phyloP scores from a whole-genome alignment of 2,797 vertebrate species.

The Alauda arvensis region DNA sequence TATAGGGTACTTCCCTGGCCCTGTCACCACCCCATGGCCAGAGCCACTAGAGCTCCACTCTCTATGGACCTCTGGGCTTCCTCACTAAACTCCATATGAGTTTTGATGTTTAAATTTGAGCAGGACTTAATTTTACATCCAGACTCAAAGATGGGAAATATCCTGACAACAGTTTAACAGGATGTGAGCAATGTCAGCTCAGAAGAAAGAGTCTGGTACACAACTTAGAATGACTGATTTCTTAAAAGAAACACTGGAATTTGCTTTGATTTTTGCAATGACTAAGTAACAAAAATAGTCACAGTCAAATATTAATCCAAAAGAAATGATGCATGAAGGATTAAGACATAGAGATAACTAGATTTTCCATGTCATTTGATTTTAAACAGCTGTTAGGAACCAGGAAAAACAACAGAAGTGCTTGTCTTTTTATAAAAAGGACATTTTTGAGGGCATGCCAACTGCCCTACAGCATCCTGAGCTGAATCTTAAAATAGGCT shows the following conservation, averaged over 20 bases:
- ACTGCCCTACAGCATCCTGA: background rate
- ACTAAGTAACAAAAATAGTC: conserved; percentile 1
- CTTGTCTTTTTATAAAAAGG: background rate
- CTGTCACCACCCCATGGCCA: background rate
- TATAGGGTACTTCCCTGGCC: background rate
- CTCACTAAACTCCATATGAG: background rate
- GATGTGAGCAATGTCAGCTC: background rate
- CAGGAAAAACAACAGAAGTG: background rate
- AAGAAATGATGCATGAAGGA: conserved; percentile 19
- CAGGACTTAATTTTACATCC: background rate
- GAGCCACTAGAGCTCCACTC: background rate
- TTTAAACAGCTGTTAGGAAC: conserved; percentile 3
- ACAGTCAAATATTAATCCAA: background rate
- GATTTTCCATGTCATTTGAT: background rate
- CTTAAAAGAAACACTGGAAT: background rate
- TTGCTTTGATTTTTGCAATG: conserved; percentile 1
- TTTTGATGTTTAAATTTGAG: background rate
- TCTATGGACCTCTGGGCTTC: background rate
- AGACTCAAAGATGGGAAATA: background rate
- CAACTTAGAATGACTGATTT: background rate
- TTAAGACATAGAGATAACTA: background rate
- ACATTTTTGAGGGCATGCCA: conserved; percentile 26
- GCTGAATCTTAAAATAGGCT: conserved; percentile 13
- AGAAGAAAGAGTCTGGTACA: background rate
- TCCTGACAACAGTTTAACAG: background rate